Percentiles rank a stretch among this genome's conserved stretches.
Evolutionary conservation across 2,888 invertebrate species (phyloP).

Genomic region (Pediacus dermestoides): DNA sequence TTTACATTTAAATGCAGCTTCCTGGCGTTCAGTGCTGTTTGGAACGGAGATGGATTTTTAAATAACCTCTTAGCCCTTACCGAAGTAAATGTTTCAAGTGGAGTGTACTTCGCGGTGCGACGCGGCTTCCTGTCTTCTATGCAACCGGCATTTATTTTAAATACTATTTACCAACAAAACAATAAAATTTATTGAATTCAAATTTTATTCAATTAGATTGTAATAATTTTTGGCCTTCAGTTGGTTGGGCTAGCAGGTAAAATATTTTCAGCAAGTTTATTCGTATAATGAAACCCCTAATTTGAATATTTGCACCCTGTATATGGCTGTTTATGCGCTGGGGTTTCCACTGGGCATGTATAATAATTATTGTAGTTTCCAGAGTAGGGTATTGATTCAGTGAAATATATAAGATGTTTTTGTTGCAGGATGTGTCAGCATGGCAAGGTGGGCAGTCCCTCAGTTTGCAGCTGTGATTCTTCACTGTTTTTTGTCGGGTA

Average conservation of each 20-base stretch:
- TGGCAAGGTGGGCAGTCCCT: slow-evolving; percentile 44
- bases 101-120: slow-evolving; percentile 29
- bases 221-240: no score
- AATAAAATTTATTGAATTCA: no score
- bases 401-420: slow-evolving; percentile 30
- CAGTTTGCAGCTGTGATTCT: slow-evolving; percentile 47
- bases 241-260: no score
- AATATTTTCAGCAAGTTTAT: no score
- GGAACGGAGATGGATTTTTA: slow-evolving; percentile 47
- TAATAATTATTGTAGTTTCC: no score
- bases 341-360: no score
- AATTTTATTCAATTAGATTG: no score
- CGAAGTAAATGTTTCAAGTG: slow-evolving; percentile 38
- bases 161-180: no score
- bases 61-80: slow-evolving; percentile 41
- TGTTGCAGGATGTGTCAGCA: slow-evolving; percentile 49
- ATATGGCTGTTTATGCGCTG: no score
- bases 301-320: no score
- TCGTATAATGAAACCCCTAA: no score
- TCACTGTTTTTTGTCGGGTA: slow-evolving; percentile 44
- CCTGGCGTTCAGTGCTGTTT: slow-evolving; percentile 36
- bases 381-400: slow-evolving; percentile 7
- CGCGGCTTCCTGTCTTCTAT: slow-evolving; percentile 15
- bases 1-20: slow-evolving; percentile 46
- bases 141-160: not conserved